Evolutionary conservation across 2,888 invertebrate species (phyloP), one percentile per base, ranked within the genome.

Genomic region (Pseudococcus viburni): DNA sequence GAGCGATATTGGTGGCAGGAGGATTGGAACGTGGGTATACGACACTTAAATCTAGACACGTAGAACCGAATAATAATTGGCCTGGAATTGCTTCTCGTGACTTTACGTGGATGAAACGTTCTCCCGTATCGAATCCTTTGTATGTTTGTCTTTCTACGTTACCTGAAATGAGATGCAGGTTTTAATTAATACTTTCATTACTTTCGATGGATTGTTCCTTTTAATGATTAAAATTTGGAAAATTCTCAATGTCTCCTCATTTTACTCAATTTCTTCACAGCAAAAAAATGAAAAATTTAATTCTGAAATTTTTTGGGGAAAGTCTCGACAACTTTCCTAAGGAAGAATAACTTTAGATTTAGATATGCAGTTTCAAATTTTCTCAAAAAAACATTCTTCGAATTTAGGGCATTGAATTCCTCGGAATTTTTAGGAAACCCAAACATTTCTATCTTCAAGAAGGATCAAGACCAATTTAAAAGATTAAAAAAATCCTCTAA

Each of bases 41-140:
- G 59, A 91, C 91, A 46, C 90, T 90, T 73, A 90, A 90, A 9
- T 80, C 80, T 17, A 88, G 26, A 22, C 88, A 88, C 17, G 59
- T 88, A 1, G 91, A 91, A 12, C 91, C 91, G 55, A 91, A 90
- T 89, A 90, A 88, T 89, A 89, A 86, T 90, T 90, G n/a, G 90
- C 90, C 12, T 89, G 89, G 19, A 89, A 90, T 80, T 91, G 90
- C 46, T 91, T 90, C 33, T 91, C 90, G 64, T 92, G 90, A 89
- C 19, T 68, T 88, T 15, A 92, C 91, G n/a, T 92, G 91, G 22
- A 90, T 90, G 84, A 90, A 89, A 33, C 91, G 89, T 85, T 90
- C 90, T 42, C 90, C 90, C 11, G 92, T 92, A 90, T 92, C 92
- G 55, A 92, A 91, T 22, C 92, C 92, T 89, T 91, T 91, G 90